Base-by-base conservation (phyloP, 2,797 vertebrate genomes). In the Adelosebastes latens region DNA sequence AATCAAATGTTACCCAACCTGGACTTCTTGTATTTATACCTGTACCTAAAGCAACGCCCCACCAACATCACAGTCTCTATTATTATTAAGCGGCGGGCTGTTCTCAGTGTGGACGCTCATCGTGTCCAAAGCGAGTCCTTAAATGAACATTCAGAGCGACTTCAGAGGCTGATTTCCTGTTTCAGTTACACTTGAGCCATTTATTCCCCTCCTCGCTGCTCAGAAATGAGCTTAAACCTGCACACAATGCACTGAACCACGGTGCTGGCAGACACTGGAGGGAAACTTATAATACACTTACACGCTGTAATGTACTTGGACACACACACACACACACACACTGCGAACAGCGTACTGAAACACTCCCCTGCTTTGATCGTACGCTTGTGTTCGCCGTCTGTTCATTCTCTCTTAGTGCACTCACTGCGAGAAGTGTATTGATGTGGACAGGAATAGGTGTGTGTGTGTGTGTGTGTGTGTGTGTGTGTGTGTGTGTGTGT, bases 281-380 rank as follows among this genome's bases (percentile, higher is more conserved):
- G 66, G 68, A 36, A 72, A 80, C 80, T 69, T 31, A 14, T 78
- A 75, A 85, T 8, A 61, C 80, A 85, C 58, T 82, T 78, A 83
- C 77, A 82, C 34, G 11, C 75, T 78, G 72, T 80, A 58, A 87
- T 77, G 79, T 56, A 36, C 79, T 80, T 70, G 11, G 24, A 72
- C 76, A 77, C 80, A 73, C 79, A 67, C 53, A 42, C 39, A 22
- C 42, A 6, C 25, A 49, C 55, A 66, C 81, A 25, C 22, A 20
- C 63, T 4, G 10, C 24, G 16, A 73, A 68, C 75, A 59, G 55
- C 2, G 4, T 1, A n/a, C 4, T 29, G 16, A 59, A 29, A 68
- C 36, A 20, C 32, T 8, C n/a, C 2, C 12, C 22, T 52, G 24
- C 74, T 81, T 73, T 71, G 55, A 66, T 52, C 9, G 5, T 13